A percentile compares a stretch with the other conserved stretches of the same genome.
Evolutionary conservation across 53 echinoderm and acorn worm genomes (phyloP).

Genomic region (Echinometra lucunter): DNA sequence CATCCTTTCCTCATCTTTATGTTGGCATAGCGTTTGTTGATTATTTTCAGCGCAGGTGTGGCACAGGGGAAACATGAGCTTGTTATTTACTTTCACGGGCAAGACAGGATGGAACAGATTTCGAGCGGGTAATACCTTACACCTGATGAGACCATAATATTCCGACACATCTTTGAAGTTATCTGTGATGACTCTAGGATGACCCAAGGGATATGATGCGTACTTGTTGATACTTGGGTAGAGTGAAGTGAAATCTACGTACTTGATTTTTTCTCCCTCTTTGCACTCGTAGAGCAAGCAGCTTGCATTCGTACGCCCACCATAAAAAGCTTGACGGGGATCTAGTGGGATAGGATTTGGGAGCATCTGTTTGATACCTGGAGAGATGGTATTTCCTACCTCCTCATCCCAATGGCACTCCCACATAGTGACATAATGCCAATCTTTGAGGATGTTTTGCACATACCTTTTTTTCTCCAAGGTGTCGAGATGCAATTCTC

Average conservation of each 20-base stretch:
- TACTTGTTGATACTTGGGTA: constrained; percentile 81
- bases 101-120: no score
- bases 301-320: constrained; percentile 13
- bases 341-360: not conserved
- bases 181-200: constrained; percentile 64
- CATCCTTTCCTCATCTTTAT: constrained; percentile 61
- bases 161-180: constrained; percentile 43
- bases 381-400: not conserved
- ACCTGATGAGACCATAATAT: no score
- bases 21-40: constrained; percentile 56
- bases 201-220: constrained; percentile 67
- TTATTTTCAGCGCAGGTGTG: constrained; percentile 68
- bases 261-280: constrained; percentile 49
- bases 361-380: no score
- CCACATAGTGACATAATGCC: constrained; percentile 52
- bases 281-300: no score
- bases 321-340: not conserved
- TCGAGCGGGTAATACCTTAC: no score
- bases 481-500: constrained; percentile 21
- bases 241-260: constrained; percentile 77
- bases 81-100: constrained; percentile 15
- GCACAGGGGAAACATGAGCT: constrained; percentile 81
- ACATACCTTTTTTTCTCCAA: constrained; percentile 34
- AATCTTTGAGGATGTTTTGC: not conserved
- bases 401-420: not conserved